A percentile compares a stretch with the other conserved stretches of the same genome.
Evolutionary conservation across 2,797 vertebrate species (phyloP).

Genomic region (Simalia tracyae): DNA sequence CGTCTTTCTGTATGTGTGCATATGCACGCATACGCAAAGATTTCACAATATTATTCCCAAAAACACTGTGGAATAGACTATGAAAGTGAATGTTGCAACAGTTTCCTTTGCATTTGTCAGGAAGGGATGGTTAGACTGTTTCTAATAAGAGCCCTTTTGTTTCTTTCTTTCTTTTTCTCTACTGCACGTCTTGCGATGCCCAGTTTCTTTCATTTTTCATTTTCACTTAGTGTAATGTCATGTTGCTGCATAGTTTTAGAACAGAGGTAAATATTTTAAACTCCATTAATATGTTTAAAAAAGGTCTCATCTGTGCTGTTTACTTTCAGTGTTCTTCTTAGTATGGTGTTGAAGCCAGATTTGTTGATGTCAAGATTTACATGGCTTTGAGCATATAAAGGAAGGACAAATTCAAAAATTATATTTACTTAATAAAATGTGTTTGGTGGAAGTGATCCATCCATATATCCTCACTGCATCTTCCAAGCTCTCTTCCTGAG

Average conservation of each 20-base stretch:
- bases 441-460: neutral
- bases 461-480: too few relatives aligned
- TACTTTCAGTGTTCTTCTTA: neutral
- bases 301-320: neutral
- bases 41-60: slow-evolving; percentile 13
- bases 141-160: neutral
- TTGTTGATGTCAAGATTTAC: neutral
- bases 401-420: neutral
- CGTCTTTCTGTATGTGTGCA: too few relatives aligned
- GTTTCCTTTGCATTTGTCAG: neutral
- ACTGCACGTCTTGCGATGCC: too few relatives aligned
- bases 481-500: neutral
- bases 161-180: neutral
- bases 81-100: slow-evolving; percentile 6
- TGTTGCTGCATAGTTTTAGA: neutral
- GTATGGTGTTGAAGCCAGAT: neutral
- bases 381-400: neutral
- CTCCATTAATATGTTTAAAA: neutral
- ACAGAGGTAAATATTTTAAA: neutral
- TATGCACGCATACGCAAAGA: neutral
- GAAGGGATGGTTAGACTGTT: neutral
- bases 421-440: neutral
- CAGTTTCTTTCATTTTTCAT: neutral
- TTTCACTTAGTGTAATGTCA: neutral
- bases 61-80: neutral